These are phyloP conservation scores for Diplolepis rosae DNA, from an alignment of 2,888 invertebrate species.

Conservation along the genomic window DNA sequence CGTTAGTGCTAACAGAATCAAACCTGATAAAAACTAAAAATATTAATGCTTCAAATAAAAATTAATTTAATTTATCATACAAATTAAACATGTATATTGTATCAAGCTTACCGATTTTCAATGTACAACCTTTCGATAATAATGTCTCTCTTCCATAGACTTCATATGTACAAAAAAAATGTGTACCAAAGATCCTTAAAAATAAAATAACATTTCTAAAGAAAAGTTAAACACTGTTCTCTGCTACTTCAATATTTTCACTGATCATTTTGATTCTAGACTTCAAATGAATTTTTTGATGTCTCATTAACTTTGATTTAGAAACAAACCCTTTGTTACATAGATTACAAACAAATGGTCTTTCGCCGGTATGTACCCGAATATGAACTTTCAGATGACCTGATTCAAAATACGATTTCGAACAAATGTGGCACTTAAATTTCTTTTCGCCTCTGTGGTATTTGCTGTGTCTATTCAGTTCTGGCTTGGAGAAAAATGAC, in stretches of 20 bases:
- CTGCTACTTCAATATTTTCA: not conserved
- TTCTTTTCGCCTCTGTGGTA: slow-evolving; percentile 67
- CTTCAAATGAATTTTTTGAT: slow-evolving; percentile 59
- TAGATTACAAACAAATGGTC: slow-evolving; percentile 63
- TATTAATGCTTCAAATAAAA: not conserved
- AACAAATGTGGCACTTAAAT: slow-evolving; percentile 62
- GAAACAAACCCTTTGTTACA: slow-evolving; percentile 67
- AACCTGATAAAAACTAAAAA: not conserved
- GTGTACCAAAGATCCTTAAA: too few relatives aligned
- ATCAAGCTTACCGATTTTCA: too few relatives aligned
- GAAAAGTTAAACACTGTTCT: not conserved
- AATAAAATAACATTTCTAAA: not conserved
- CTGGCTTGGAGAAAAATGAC: slow-evolving; percentile 65
- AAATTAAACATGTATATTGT: too few relatives aligned
- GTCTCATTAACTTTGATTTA: slow-evolving; percentile 65
- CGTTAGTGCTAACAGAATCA: too few relatives aligned
- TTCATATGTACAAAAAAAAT: not conserved
- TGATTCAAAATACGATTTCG: slow-evolving; percentile 65
- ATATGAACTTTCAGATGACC: slow-evolving; percentile 67
- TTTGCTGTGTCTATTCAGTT: slow-evolving; percentile 63
- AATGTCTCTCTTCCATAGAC: not conserved
- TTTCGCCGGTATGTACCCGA: slow-evolving; percentile 66
- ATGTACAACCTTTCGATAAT: not conserved
- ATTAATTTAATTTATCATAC: not conserved
- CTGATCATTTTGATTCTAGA: not conserved